Conservation (phyloP, 2,888 invertebrate genomes). For the Caenorhabditis angaria region DNA sequence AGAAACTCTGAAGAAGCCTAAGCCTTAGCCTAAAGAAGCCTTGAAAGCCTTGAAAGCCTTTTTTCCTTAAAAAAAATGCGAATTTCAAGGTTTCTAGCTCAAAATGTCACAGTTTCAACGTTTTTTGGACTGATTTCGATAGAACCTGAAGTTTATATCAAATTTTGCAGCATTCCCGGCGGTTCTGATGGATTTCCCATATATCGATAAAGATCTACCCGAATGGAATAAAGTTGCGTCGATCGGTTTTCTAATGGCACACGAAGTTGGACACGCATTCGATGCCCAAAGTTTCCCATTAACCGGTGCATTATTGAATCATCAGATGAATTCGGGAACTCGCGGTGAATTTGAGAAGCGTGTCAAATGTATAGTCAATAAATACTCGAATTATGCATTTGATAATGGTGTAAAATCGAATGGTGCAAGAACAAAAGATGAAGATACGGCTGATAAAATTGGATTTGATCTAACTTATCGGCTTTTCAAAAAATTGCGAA, state of each 20-base stretch:
- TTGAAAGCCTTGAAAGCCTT: too few relatives aligned
- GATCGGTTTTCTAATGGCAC: conserved; percentile 9
- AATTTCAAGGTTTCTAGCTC: too few relatives aligned
- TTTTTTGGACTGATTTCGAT: too few relatives aligned
- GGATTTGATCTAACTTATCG: conserved; percentile 10
- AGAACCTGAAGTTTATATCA: too few relatives aligned
- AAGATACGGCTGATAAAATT: conserved; percentile 14
- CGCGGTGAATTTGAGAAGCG: neutral
- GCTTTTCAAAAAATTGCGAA: conserved; percentile 5
- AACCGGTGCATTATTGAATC: too few relatives aligned
- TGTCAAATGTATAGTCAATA: neutral
- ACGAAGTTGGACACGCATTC: conserved; percentile 30
- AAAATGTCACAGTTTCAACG: too few relatives aligned
- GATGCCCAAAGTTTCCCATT: conserved; percentile 4
- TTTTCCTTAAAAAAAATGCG: too few relatives aligned
- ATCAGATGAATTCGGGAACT: neutral
- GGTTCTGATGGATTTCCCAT: neutral
- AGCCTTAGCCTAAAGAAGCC: too few relatives aligned
- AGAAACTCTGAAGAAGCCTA: too few relatives aligned
- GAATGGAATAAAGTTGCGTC: conserved; percentile 3
- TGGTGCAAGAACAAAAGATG: conserved; percentile 8
- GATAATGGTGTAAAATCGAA: conserved; percentile 19
- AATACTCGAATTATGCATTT: neutral
- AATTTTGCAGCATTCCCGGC: neutral
- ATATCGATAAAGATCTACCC: conserved; percentile 13